Evolutionary conservation across 2,888 invertebrate genomes (phyloP), one percentile per base, ranked within the genome.

Genomic region (Patella pellucida): DNA sequence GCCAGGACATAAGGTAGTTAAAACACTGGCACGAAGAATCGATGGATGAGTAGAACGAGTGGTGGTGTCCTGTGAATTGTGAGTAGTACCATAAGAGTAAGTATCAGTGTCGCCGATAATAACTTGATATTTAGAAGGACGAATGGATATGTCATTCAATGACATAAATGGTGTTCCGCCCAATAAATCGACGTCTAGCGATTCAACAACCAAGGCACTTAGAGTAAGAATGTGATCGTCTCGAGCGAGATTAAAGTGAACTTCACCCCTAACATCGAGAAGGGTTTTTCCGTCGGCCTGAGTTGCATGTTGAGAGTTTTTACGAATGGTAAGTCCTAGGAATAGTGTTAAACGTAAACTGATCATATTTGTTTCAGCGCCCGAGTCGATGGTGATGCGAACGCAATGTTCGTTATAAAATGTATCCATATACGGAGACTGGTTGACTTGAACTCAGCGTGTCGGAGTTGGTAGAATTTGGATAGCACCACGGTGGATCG

Each of bases 1-100:
- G 16, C 77, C 77, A 14, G 77, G 72, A 68, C 75, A 77, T 14
- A 75, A 23, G 11, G 73, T 75, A 7, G 75, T 56, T 5, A 19
- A 54, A 1, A 7, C 16, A 19, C 23, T 51, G n/a, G 71, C 16
- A 27, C 71, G 52, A 12, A 71, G 68, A 15, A 67, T 41, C n/a
- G 74, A 41, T 11, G 72, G 50, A 23, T 77, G 73, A 11, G 81
- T 71, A 7, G 73, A 72, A 2, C 76, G 68, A 16, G 75, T 62
- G 41, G 54, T 19, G 62, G 74, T 72, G 27, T 27, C 27, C 15
- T 14, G 23, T 3, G 72, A 54, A 9, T 68, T 51, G 54, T 1
- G 23, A 62, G 1, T 3, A 19, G 69, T 72, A 3, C 52, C 68
- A 72, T 77, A 77, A 23, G 16, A 27, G 54, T 73, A 71, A 12